A percentile compares a stretch with the other conserved stretches of the same genome.
Evolutionary conservation across 2,113 vertebrate species (phyloP).

Genomic region (Heptranchias perlo): DNA sequence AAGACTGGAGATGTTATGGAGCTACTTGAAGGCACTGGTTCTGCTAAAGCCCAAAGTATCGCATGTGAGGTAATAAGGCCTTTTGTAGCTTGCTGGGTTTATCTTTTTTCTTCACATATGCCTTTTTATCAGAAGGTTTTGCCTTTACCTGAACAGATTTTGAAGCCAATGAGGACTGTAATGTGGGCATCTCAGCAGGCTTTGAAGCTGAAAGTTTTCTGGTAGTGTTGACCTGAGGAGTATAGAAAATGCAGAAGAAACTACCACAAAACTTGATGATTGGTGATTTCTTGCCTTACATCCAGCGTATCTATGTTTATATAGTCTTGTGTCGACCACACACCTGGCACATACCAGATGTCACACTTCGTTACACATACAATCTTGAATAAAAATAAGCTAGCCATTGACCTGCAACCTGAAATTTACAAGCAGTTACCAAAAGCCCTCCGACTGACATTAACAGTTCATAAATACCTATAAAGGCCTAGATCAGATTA

Average conservation of each 20-base stretch:
- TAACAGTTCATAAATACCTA: background rate
- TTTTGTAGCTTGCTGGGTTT: background rate
- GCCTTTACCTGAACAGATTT: background rate
- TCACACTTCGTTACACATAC: background rate
- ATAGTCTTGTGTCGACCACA: background rate
- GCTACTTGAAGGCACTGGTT: background rate
- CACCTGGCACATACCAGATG: background rate
- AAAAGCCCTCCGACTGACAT: background rate
- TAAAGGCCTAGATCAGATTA: background rate
- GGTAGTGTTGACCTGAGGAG: background rate
- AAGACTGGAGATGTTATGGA: background rate
- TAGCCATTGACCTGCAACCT: too few species aligned
- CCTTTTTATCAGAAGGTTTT: background rate
- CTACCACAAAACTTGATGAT: background rate
- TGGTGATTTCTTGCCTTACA: background rate
- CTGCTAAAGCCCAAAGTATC: background rate
- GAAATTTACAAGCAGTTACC: too few species aligned
- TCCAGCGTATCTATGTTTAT: background rate
- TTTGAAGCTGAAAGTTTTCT: background rate
- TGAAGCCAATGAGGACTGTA: background rate
- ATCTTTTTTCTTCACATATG: background rate
- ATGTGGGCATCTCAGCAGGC: background rate
- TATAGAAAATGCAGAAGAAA: background rate
- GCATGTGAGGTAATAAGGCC: background rate
- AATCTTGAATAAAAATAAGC: too few species aligned